Conservation (phyloP, 2,888 invertebrate species). For the Cotesia congregata region DNA sequence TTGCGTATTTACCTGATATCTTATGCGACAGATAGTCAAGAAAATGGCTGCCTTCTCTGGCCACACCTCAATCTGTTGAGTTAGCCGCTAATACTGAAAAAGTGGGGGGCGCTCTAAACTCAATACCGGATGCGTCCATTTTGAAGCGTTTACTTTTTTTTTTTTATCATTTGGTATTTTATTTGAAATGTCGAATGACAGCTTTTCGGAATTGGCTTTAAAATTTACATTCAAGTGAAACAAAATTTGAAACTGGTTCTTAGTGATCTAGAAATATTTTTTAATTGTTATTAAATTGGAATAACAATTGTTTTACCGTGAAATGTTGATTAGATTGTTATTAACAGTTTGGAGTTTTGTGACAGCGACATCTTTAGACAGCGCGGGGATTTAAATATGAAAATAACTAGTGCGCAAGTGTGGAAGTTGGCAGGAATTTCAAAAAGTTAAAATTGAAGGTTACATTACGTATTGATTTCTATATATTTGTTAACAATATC, state of each 20-base stretch:
- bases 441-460: neutral
- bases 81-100: constrained; percentile 46
- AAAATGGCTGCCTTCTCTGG: constrained; percentile 66
- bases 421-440: neutral
- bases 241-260: neutral
- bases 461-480: constrained; percentile 3
- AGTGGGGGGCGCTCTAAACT: constrained; percentile 21
- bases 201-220: neutral
- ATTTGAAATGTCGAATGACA: neutral
- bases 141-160: constrained; percentile 10
- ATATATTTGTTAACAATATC: constrained; percentile 25
- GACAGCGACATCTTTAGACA: neutral
- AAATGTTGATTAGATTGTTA: neutral
- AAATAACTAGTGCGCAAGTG: neutral
- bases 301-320: neutral
- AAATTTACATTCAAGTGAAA: neutral
- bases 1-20: constrained; percentile 67
- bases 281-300: neutral
- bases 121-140: constrained; percentile 15
- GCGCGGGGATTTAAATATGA: neutral
- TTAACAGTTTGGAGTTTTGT: neutral
- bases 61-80: constrained; percentile 67
- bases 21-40: constrained; percentile 67
- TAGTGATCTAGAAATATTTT: neutral
- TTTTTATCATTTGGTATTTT: neutral